phyloP scores from a whole-genome alignment of 2,797 vertebrate species.

The Sebastes elongatus region DNA sequence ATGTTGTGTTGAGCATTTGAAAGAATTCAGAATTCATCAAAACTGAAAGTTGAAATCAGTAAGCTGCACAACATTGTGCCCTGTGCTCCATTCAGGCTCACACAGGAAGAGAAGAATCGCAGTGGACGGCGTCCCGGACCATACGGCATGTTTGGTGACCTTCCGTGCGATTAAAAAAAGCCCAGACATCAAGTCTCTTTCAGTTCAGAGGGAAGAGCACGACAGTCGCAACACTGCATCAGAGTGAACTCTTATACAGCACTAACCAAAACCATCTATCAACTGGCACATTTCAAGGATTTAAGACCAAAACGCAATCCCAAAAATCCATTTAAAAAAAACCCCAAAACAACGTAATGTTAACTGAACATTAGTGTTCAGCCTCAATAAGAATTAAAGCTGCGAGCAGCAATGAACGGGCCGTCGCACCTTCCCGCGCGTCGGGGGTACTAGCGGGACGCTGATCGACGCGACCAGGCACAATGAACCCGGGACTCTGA shows the following conservation, averaged over 20 bases:
- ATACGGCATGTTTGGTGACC: slow-evolving; percentile 35
- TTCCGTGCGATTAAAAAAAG: slow-evolving; percentile 30
- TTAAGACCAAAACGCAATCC: not conserved
- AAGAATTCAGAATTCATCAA: too few relatives aligned
- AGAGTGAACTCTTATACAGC: not conserved
- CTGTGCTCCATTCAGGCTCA: not conserved
- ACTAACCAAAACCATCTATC: not conserved
- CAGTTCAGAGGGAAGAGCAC: not conserved
- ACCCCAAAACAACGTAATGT: not conserved
- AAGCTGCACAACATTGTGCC: slow-evolving; percentile 11
- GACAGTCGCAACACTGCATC: not conserved
- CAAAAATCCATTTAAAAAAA: not conserved
- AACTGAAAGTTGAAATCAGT: slow-evolving; percentile 19
- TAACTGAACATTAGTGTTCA: not conserved
- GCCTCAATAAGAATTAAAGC: too few relatives aligned
- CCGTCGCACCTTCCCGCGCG: too few relatives aligned
- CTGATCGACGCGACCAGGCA: too few relatives aligned
- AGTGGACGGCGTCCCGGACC: slow-evolving; percentile 17
- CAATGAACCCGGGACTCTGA: too few relatives aligned
- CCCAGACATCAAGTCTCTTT: slow-evolving; percentile 33
- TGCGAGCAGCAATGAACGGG: too few relatives aligned
- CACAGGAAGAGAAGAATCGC: slow-evolving; percentile 6
- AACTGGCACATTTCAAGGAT: not conserved
- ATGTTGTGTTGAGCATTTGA: not conserved
- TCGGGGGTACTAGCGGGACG: too few relatives aligned